phyloP scores from a whole-genome alignment of 53 echinoderm and acorn worm genomes.

The Hippasteria phrygiana region DNA sequence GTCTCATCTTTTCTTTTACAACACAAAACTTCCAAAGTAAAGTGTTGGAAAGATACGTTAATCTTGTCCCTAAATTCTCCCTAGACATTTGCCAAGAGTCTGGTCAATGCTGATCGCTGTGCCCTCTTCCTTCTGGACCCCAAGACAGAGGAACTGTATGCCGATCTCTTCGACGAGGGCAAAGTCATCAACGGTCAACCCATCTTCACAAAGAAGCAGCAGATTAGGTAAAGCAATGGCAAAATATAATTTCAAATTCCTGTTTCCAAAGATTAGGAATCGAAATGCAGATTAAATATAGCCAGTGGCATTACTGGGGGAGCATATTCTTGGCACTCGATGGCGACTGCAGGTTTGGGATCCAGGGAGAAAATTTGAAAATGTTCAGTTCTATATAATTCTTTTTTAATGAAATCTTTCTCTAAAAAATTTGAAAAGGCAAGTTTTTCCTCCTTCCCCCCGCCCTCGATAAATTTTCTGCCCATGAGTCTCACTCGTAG shows the following conservation, averaged over 20 bases:
- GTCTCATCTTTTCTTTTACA: neutral
- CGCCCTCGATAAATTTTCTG: too few relatives aligned
- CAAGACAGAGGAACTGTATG: constrained; percentile 83
- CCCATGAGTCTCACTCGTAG: too few relatives aligned
- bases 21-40: neutral
- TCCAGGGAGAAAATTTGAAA: too few relatives aligned
- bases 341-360: too few relatives aligned
- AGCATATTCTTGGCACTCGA: too few relatives aligned
- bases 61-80: neutral
- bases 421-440: too few relatives aligned
- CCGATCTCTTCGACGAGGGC: constrained; percentile 97
- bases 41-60: neutral
- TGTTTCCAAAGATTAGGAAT: neutral
- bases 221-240: constrained; percentile 75
- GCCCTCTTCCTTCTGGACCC: constrained; percentile 88
- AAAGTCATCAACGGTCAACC: constrained; percentile 78
- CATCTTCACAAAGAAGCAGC: constrained; percentile 86
- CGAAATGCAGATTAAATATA: too few relatives aligned
- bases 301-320: too few relatives aligned
- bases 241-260: too few relatives aligned
- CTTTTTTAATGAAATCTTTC: too few relatives aligned
- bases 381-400: too few relatives aligned
- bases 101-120: constrained; percentile 94
- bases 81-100: constrained; percentile 94
- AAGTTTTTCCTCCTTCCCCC: too few relatives aligned